Base-by-base conservation (phyloP, 2,888 invertebrate genomes). In the Plagiodera versicolora region DNA sequence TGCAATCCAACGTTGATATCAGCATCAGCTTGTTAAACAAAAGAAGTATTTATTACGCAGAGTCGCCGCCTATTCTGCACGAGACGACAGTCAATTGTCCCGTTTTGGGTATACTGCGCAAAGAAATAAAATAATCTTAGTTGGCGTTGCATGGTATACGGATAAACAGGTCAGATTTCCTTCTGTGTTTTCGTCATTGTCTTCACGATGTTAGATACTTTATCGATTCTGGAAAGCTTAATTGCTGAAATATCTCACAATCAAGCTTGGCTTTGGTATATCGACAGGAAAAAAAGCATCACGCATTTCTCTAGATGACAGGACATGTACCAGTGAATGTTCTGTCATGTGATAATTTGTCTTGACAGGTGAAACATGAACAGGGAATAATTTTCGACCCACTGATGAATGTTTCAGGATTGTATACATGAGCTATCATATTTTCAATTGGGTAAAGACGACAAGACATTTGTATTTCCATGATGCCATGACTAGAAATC, bases 271-370 rank as follows among this genome's bases (percentile, higher is more conserved):
- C 28, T 6, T 28, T 9, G 9, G 5, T 6, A 4, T 6, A 6
- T 28, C 28, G 4, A 28, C 28, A 28, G 4, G 8, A 28, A 28
- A 28, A 8, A 28, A 8, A 6, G 4, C 5, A 6, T 28, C 8
- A 6, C 28, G 5, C 4, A 6, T 8, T 6, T 28, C 8, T 4
- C 8, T 6, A 8, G 8, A 28, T 8, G 28, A 28, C 35, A n/a
- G n/a, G n/a, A 35, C 16, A 9, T 20, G 44, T 19, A 52, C 44
- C 39, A 52, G 39, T 52, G 20, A 39, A 39, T 52, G 24, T 16
- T 24, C 39, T 52, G 39, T 52, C 52, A 39, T 52, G 52, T 39
- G 44, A 52, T 52, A 39, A 52, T 52, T 44, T 52, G 52, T 52
- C 52, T 52, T 16, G 17, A 44, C 52, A 39, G n/a, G 6, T 18